Base-by-base conservation (phyloP, 1,140 invertebrate species). In the Ooceraea biroi region DNA sequence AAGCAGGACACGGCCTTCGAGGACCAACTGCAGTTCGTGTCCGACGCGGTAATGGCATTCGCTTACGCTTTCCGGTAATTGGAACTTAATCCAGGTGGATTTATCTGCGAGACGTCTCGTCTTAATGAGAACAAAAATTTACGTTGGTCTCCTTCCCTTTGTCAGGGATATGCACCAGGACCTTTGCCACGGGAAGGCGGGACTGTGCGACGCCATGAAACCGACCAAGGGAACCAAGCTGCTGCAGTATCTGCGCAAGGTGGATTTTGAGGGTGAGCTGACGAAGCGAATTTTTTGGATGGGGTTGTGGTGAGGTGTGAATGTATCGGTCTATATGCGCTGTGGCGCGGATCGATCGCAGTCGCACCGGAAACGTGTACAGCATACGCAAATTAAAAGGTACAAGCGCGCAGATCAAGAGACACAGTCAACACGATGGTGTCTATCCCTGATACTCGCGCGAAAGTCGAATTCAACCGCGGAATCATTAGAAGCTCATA, bases 11-110 rank as follows among this genome's bases (percentile, higher is more conserved):
- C 96, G 0, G 97, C 96, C 76, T 98, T 98, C 87, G 98, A 99
- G 93, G 96, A 97, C 88, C 98, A 99, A 91, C 94, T 99, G 55
- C 98, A 99, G 93, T 99, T 98, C 92, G 98, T 99, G 30, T 98
- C 97, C 36, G 98, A 99, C 93, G 98, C 98, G 27, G 98, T 98
- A 0, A 96, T 98, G 96, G 97, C 97, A 2, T 98, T 99, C 92
- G 98, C 97, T 30, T 97, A 98, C 90, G 98, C 98, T 65, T 96
- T 99, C 86, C 96, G 96, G 97, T 98, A 95, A 83, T 66, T 55
- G 25, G 3, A 83, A 46, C 8, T 63, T 44, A 8, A 68, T 68
- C 57, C 0, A 12, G 46, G 11, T 57, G 36, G 36, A 7, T 7
- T 36, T 36, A 7, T 36, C 36, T 36, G 36, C 2, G 2, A 36